Percentiles rank a stretch among this genome's conserved stretches.
Conservation (phyloP, 2,113 vertebrate species). For the Pampusana beccarii region DNA sequence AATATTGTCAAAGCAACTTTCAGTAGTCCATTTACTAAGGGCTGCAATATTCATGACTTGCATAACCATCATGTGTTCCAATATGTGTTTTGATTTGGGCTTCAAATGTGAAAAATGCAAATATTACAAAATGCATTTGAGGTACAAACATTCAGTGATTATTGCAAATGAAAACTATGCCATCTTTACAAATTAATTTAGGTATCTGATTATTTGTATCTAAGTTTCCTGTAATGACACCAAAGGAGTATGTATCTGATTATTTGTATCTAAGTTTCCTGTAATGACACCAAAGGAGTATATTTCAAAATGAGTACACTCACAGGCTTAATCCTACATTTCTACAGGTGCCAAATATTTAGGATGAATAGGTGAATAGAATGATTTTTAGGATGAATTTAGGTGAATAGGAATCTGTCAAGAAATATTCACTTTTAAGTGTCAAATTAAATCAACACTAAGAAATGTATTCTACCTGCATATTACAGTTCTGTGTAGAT, state of each 20-base stretch:
- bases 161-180: not conserved
- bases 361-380: no score
- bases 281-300: not conserved
- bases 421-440: not conserved
- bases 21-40: not conserved
- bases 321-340: not conserved
- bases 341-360: not conserved
- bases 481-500: not conserved
- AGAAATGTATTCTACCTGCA: fast-evolving
- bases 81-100: not conserved
- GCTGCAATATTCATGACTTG: not conserved
- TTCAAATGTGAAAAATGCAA: not conserved
- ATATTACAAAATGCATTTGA: not conserved
- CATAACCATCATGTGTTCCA: not conserved
- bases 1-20: not conserved
- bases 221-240: not conserved
- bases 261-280: not conserved
- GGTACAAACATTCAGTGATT: not conserved
- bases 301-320: not conserved
- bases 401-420: not conserved
- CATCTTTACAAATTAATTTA: not conserved
- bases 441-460: not conserved
- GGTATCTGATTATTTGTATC: not conserved
- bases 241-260: not conserved
- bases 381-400: no score